phyloP scores from a whole-genome alignment of 2,797 vertebrate species.

The Sebastes wilsoni region DNA sequence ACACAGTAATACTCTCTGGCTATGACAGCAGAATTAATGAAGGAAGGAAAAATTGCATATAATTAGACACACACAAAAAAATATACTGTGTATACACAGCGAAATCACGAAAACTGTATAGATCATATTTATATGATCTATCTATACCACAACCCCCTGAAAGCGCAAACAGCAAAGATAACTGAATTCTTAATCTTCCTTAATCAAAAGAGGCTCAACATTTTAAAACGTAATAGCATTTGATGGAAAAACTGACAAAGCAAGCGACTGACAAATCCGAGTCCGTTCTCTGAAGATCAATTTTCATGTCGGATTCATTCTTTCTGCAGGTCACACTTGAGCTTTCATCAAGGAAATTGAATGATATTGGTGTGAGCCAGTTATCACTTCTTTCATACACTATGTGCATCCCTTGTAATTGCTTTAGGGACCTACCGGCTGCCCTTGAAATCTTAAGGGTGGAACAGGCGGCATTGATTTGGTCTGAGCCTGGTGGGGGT shows the following conservation, averaged over 20 bases:
- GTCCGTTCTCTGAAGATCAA: neutral
- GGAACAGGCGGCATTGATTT: conserved; percentile 33
- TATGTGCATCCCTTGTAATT: conserved; percentile 36
- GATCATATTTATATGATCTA: neutral
- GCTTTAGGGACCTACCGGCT: conserved; percentile 31
- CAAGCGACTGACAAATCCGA: neutral
- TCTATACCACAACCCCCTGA: neutral
- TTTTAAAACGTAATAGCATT: neutral
- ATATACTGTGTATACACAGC: neutral
- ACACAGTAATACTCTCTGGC: neutral
- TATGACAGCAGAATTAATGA: neutral
- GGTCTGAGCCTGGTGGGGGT: conserved; percentile 11
- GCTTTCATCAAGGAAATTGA: conserved; percentile 22
- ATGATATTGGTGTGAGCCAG: conserved; percentile 33
- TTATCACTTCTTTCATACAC: conserved; percentile 41
- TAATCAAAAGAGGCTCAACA: neutral
- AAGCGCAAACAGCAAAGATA: too few species aligned
- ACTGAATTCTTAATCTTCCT: neutral
- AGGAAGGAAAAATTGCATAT: neutral
- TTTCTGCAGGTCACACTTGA: conserved; percentile 26
- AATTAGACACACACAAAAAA: neutral
- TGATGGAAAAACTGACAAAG: neutral
- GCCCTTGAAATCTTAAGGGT: conserved; percentile 19
- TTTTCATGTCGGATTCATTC: neutral
- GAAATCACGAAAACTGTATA: too few species aligned